Evolutionary conservation across 2,797 vertebrate genomes (phyloP), one percentile per base, ranked within the genome.

Genomic region (Cuculus canorus): DNA sequence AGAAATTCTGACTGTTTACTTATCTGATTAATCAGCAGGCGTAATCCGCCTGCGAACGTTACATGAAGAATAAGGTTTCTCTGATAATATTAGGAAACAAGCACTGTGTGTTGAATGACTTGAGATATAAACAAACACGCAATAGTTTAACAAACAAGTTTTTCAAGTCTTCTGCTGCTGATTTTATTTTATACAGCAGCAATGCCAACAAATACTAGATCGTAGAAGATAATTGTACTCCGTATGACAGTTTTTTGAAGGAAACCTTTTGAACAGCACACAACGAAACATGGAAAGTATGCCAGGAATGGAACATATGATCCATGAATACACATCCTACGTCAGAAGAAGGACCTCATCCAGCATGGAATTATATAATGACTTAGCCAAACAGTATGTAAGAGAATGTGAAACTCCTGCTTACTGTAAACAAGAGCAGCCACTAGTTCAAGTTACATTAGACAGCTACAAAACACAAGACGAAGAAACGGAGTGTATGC

Each of bases 211-310:
- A 79, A 92, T 28, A 64, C 23, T 7, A 84, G n/a, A 73, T 50
- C 18, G 4, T 79, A 90, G 85, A 89, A 89, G 39, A 79, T 82
- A 80, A 69, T 66, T 78, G n/a, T 79, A 70, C 52, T 88, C 63
- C 61, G 25, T 88, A 30, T 56, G 52, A 87, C 63, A 86, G 73
- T 78, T 87, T 69, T 28, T 22, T 68, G 53, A 80, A 68, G 61
- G 43, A 76, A 85, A 61, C 82, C 0, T 82, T 84, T 90, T 80
- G 43, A 92, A 78, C 50, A 66, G 57, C 82, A 53, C 17, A 37
- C 64, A 84, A 64, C 63, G 71, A 88, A 88, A 77, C 47, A 72
- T 7, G 83, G 85, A 93, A 96, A 96, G 82, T 92, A 95, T 93
- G 83, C 48, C 60, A 83, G 48, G 64, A 95, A 96, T 88, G 64